Evolutionary conservation across 2,797 vertebrate species (phyloP), one percentile per base, ranked within the genome.

Genomic region (Florisuga fusca): DNA sequence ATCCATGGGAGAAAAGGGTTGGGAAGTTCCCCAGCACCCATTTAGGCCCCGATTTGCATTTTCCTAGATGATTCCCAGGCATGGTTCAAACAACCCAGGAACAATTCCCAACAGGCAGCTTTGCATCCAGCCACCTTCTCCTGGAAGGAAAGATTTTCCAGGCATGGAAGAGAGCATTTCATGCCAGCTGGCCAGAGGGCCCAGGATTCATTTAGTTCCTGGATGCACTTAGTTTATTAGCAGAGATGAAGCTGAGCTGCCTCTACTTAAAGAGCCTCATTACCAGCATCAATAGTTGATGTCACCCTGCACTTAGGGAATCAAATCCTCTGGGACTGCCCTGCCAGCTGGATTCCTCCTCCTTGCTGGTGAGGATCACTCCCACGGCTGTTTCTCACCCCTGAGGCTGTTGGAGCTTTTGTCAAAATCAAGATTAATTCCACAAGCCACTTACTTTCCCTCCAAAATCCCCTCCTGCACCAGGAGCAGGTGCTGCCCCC

Each of bases 121-220:
- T 51, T 62, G 62, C 67, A 68, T 79, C 54, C 80, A 88, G 69
- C 58, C 85, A 54, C 73, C 54, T n/a, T 82, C 77, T 81, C 59
- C 86, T 86, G 92, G 86, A 95, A 94, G 46, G 62, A 80, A 31
- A 17, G 0, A 15, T 61, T 57, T 95, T 21, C 71, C 33, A 67
- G 84, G 90, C 5, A 3, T 36, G 69, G 85, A 43, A 74, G 73
- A 86, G 50, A 84, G 45, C 19, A 50, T 22, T 57, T 31, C 8
- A 66, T 93, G 95, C 94, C 96, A 96, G 86, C 6, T 96, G 95
- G 95, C 95, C 92, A n/a, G 58, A 3, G 77, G 41, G 62, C 45
- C 25, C 57, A 48, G 80, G 88, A 92, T 50, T 14, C 80, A 78
- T 20, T 38, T 51, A 58, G 77, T 12, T 91, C 92, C 93, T 91